Conservation (phyloP, 2,888 invertebrate species). For the Homarus gammarus region DNA sequence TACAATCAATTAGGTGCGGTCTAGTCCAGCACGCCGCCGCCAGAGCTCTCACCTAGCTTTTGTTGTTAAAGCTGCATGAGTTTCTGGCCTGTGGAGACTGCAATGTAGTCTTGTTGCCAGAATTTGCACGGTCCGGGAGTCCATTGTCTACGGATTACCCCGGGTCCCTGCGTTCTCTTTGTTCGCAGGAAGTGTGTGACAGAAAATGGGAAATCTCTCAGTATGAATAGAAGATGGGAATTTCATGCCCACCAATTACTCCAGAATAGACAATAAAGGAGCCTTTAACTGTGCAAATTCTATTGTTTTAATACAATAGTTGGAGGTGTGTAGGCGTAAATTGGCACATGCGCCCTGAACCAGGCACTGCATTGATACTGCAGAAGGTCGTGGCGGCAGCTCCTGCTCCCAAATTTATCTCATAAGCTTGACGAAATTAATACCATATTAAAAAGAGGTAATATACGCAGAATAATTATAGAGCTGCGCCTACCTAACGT, state of each 20-base stretch:
- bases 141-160: constrained; percentile 49
- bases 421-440: constrained; percentile 36
- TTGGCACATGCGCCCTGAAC: neutral
- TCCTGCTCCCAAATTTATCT: neutral
- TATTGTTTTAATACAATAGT: constrained; percentile 50
- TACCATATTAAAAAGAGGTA: constrained; percentile 35
- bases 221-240: constrained; percentile 67
- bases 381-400: neutral
- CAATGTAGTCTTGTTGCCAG: constrained; percentile 52
- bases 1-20: constrained; percentile 71
- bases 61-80: constrained; percentile 49
- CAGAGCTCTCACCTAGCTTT: constrained; percentile 25
- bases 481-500: neutral
- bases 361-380: constrained; percentile 7
- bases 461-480: constrained; percentile 37
- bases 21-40: constrained; percentile 59
- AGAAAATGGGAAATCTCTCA: constrained; percentile 59
- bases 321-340: constrained; percentile 12
- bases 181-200: constrained; percentile 51
- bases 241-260: constrained; percentile 61
- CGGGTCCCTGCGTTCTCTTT: constrained; percentile 53
- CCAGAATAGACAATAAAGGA: constrained; percentile 58
- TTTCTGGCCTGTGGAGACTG: constrained; percentile 30
- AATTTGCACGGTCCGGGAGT: constrained; percentile 53
- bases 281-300: constrained; percentile 52